A percentile compares a stretch with the other conserved stretches of the same genome.
These are phyloP conservation scores for Tenthredo distinguenda DNA, from an alignment of 2,888 invertebrate species.

Conservation along the genomic window DNA sequence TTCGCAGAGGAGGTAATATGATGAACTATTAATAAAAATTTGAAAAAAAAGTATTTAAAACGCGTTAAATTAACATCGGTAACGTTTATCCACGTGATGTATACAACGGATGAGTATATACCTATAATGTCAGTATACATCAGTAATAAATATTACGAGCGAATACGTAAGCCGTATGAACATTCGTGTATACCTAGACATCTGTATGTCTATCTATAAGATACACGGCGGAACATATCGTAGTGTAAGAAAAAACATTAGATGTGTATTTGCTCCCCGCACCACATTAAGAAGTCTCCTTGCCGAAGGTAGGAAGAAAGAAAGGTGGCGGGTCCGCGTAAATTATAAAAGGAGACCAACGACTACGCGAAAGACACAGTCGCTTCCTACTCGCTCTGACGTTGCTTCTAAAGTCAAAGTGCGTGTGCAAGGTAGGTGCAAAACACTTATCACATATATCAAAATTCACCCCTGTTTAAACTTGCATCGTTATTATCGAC, in stretches of 20 bases:
- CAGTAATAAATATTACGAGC: neutral
- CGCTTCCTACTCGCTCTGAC: slow-evolving; percentile 65
- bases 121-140: neutral
- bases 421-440: slow-evolving; percentile 44
- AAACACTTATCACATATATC: neutral
- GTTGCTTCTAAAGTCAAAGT: slow-evolving; percentile 39
- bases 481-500: neutral
- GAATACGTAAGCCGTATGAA: slow-evolving; percentile 3
- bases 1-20: neutral
- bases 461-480: neutral
- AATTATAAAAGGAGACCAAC: slow-evolving; percentile 74
- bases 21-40: neutral
- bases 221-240: neutral
- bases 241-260: neutral
- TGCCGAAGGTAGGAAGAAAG: slow-evolving; percentile 60
- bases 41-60: neutral
- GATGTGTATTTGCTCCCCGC: slow-evolving; percentile 13
- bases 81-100: neutral
- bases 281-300: neutral
- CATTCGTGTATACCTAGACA: neutral
- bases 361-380: slow-evolving; percentile 69
- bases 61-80: neutral
- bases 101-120: neutral
- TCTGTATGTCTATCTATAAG: slow-evolving; percentile 8
- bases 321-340: slow-evolving; percentile 65